Conservation (phyloP, 2,888 invertebrate genomes). For the Andrena minutula region DNA sequence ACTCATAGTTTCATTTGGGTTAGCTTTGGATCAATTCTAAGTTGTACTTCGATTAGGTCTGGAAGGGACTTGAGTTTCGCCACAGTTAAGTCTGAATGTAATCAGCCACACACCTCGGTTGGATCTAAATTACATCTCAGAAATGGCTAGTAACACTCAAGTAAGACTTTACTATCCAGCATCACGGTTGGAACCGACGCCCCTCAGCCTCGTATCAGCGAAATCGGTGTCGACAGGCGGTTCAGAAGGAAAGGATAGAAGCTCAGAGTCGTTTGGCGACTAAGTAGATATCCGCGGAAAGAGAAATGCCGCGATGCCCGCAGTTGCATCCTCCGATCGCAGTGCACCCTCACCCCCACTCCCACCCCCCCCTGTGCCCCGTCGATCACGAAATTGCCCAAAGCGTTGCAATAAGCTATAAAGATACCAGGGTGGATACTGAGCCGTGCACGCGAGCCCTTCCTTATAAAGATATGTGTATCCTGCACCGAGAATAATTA, state of each 20-base stretch:
- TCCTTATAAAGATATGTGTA: slow-evolving; percentile 77
- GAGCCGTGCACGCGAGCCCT: slow-evolving; percentile 73
- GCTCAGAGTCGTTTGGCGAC: slow-evolving; percentile 9
- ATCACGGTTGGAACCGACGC: background rate
- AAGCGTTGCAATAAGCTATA: slow-evolving; percentile 83
- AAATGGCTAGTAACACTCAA: too few relatives aligned
- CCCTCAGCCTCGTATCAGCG: background rate
- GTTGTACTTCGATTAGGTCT: too few relatives aligned
- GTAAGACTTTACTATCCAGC: too few relatives aligned
- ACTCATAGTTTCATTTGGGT: too few relatives aligned
- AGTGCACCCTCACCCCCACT: background rate
- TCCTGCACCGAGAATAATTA: slow-evolving; percentile 78
- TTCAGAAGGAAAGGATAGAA: slow-evolving; percentile 1
- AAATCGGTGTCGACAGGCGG: background rate
- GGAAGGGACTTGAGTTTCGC: too few relatives aligned
- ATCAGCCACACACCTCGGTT: background rate
- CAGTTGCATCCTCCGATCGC: slow-evolving; percentile 41
- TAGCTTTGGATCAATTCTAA: too few relatives aligned
- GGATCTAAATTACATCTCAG: too few relatives aligned
- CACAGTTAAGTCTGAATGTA: background rate
- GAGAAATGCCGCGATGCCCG: slow-evolving; percentile 10
- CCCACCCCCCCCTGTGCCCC: slow-evolving; percentile 52
- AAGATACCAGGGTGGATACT: slow-evolving; percentile 80
- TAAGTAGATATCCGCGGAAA: slow-evolving; percentile 30
- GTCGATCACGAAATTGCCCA: slow-evolving; percentile 82